phyloP scores from a whole-genome alignment of 2,797 vertebrate genomes.

The Tapirus indicus region DNA sequence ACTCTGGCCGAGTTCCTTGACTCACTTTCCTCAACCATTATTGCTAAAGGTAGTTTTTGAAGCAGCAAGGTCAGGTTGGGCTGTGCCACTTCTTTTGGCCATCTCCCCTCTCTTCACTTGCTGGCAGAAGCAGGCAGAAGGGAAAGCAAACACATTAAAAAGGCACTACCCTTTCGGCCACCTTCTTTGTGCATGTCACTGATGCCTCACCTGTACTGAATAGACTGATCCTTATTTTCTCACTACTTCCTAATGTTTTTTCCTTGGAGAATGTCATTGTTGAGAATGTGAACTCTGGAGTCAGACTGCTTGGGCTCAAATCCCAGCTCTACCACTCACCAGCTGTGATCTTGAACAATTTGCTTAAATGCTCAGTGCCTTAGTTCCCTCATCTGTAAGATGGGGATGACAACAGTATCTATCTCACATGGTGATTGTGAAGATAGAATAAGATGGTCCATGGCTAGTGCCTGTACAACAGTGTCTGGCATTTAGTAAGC shows the following conservation, averaged over 20 bases:
- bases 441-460: background rate
- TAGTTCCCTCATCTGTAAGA: background rate
- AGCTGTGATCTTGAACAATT: background rate
- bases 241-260: background rate
- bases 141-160: background rate
- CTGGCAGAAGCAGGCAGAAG: conserved; percentile 12
- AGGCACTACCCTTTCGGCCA: background rate
- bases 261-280: background rate
- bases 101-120: background rate
- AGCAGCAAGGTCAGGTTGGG: background rate
- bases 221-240: background rate
- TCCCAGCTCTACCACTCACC: background rate
- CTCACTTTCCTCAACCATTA: background rate
- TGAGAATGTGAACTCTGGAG: conserved; percentile 32
- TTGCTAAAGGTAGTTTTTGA: conserved; percentile 29
- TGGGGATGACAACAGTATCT: background rate
- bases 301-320: conserved; percentile 10
- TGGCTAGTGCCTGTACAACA: background rate
- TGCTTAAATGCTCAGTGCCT: background rate
- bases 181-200: background rate
- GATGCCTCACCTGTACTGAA: background rate
- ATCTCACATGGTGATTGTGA: background rate
- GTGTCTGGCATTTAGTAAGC: background rate
- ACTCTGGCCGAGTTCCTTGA: background rate
- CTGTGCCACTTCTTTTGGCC: background rate